Percentiles rank a stretch among this genome's conserved stretches.
Evolutionary conservation across 1,140 invertebrate species (phyloP).

Genomic region (Drosophila pectinifera): DNA sequence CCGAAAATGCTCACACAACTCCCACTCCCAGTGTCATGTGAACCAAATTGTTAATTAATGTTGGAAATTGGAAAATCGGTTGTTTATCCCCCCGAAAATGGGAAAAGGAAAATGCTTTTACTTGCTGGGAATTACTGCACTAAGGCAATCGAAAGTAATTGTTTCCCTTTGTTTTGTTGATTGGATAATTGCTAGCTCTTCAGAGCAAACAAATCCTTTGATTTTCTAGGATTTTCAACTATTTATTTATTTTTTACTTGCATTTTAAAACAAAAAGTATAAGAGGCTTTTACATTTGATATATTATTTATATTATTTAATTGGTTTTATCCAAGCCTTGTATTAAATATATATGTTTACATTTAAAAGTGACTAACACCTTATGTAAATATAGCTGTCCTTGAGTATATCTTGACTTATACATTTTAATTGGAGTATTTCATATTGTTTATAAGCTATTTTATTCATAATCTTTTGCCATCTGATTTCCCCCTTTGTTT

Average conservation of each 20-base stretch:
- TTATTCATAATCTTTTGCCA: no score
- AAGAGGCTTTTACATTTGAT: no score
- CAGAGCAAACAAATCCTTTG: neutral
- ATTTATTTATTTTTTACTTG: neutral
- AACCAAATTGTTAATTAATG: slow-evolving; percentile 64
- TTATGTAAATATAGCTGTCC: no score
- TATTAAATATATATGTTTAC: no score
- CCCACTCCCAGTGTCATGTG: slow-evolving; percentile 6
- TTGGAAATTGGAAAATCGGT: slow-evolving; percentile 46
- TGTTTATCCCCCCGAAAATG: slow-evolving; percentile 29
- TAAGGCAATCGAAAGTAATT: neutral
- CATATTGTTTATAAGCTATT: no score
- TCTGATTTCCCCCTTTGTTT: neutral
- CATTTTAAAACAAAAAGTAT: no score
- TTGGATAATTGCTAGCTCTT: neutral
- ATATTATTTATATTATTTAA: neutral
- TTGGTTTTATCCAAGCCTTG: no score
- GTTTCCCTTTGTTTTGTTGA: neutral
- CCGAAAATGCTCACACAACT: slow-evolving; percentile 36
- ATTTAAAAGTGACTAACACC: no score
- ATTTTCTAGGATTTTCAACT: neutral
- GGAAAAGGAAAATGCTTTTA: neutral
- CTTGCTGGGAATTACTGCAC: neutral
- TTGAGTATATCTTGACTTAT: no score
- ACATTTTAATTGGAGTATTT: no score